Percentiles rank a stretch among this genome's conserved stretches.
phyloP scores from a whole-genome alignment of 2,888 invertebrate genomes.

The Epirrita christyi region DNA sequence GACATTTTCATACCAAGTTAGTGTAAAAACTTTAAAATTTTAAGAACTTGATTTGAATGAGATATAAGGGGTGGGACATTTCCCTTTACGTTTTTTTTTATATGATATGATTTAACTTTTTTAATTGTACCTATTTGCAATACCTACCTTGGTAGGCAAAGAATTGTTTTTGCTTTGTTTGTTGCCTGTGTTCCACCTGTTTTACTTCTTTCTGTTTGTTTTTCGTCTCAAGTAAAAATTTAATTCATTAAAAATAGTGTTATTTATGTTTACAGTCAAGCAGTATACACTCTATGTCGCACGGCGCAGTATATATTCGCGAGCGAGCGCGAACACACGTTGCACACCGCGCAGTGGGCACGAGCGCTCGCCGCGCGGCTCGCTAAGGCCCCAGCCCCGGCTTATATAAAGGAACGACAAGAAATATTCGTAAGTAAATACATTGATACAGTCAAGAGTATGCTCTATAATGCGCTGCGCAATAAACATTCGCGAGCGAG shows the following conservation, averaged over 20 bases:
- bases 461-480: conserved; percentile 87
- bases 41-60: too few relatives aligned
- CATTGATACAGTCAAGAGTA: not conserved
- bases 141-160: too few relatives aligned
- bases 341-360: conserved; percentile 92
- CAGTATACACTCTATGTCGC: conserved; percentile 87
- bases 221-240: too few relatives aligned
- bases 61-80: too few relatives aligned
- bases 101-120: too few relatives aligned
- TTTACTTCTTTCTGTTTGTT: too few relatives aligned
- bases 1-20: too few relatives aligned
- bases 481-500: conserved; percentile 90
- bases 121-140: too few relatives aligned
- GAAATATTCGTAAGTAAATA: conserved; percentile 55
- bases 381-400: conserved; percentile 53
- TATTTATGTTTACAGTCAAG: conserved; percentile 46
- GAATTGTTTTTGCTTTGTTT: too few relatives aligned
- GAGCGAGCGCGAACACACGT: conserved; percentile 90
- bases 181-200: too few relatives aligned
- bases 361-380: conserved; percentile 86
- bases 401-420: conserved; percentile 49
- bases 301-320: conserved; percentile 92
- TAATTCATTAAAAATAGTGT: not conserved
- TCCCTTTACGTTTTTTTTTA: too few relatives aligned
- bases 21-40: too few relatives aligned